A percentile compares a stretch with the other conserved stretches of the same genome.
These are phyloP conservation scores for Drosophila paulistorum DNA, from an alignment of 1,140 invertebrate genomes.

Conservation along the genomic window DNA sequence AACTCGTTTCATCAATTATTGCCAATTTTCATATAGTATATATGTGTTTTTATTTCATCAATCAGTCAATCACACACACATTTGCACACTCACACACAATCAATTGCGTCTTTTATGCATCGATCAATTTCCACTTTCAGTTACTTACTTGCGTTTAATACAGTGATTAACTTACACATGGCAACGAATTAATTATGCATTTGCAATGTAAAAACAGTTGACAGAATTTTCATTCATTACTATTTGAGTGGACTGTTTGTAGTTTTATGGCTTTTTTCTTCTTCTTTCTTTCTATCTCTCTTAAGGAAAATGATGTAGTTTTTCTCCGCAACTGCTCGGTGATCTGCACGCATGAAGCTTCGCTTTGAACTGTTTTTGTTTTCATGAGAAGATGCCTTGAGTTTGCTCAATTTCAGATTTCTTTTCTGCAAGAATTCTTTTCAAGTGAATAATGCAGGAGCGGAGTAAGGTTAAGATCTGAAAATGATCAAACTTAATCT, in stretches of 20 bases:
- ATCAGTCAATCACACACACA: constrained; percentile 23
- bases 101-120: not conserved
- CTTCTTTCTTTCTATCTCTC: not conserved
- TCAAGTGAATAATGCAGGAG: constrained; percentile 39
- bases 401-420: constrained; percentile 63
- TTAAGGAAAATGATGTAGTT: too few relatives aligned
- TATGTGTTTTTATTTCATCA: constrained; percentile 29
- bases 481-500: not conserved
- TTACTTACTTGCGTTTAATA: constrained; percentile 27
- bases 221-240: constrained; percentile 35
- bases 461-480: constrained; percentile 19
- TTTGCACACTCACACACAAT: not conserved
- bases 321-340: not conserved
- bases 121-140: constrained; percentile 36
- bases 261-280: not conserved
- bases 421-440: constrained; percentile 34
- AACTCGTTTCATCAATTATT: constrained; percentile 37
- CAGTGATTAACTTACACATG: constrained; percentile 56
- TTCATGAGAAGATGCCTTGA: constrained; percentile 21
- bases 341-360: constrained; percentile 41
- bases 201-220: not conserved
- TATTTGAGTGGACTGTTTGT: constrained; percentile 2
- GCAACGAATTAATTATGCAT: constrained; percentile 57
- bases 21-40: constrained; percentile 31
- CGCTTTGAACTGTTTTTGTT: constrained; percentile 34